phyloP scores from a whole-genome alignment of 1,140 invertebrate genomes.

The Neodiprion pinetum region DNA sequence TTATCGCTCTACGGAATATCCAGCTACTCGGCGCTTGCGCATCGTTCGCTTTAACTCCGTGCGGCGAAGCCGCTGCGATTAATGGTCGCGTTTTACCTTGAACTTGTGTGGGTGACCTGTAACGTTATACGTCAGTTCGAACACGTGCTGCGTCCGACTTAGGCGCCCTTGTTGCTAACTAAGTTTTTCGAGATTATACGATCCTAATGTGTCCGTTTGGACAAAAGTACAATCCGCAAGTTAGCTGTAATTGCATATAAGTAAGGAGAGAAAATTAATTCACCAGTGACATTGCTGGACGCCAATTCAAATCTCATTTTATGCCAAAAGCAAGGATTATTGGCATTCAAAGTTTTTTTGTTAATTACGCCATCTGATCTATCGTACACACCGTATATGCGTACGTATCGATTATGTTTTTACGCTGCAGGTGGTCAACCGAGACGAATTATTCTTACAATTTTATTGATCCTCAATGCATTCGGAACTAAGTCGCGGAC shows the following conservation, averaged over 20 bases:
- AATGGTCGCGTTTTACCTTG: not conserved
- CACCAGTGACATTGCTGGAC: too few relatives aligned
- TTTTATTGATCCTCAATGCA: too few relatives aligned
- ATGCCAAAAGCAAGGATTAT: not conserved
- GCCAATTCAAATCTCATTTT: not conserved
- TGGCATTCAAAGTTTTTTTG: not conserved
- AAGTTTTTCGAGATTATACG: too few relatives aligned
- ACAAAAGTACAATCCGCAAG: too few relatives aligned
- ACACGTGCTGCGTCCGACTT: too few relatives aligned
- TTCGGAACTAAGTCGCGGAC: not conserved
- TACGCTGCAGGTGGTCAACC: not conserved
- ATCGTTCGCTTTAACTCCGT: not conserved
- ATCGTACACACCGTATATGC: not conserved
- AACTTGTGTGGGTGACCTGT: too few relatives aligned
- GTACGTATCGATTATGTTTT: too few relatives aligned
- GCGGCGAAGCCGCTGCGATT: not conserved
- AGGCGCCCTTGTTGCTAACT: too few relatives aligned
- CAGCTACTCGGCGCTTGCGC: not conserved
- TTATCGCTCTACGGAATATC: not conserved
- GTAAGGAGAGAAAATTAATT: not conserved
- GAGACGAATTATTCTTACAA: too few relatives aligned
- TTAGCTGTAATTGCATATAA: not conserved
- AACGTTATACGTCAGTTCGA: too few relatives aligned
- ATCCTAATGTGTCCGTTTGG: too few relatives aligned
- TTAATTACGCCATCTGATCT: not conserved